phyloP scores from a whole-genome alignment of 1,140 invertebrate genomes.

The Leucophenga varia region DNA sequence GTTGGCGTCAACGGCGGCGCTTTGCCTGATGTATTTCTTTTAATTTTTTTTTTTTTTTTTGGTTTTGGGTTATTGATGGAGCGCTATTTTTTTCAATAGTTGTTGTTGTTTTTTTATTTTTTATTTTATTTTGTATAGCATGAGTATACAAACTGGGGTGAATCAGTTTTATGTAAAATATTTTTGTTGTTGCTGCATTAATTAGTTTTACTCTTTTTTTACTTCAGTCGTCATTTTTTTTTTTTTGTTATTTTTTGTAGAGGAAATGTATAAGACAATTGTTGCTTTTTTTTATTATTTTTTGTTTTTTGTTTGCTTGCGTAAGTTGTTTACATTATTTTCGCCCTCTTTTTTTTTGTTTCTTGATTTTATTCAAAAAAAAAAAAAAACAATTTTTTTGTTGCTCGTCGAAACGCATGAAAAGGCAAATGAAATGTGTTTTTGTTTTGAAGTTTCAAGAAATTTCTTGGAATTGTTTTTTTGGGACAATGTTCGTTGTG shows the following conservation, averaged over 20 bases:
- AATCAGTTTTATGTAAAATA: conserved; percentile 30
- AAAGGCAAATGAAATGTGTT: conserved; percentile 16
- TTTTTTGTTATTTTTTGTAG: conserved; percentile 10
- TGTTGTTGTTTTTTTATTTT: conserved; percentile 3
- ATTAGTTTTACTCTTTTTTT: conserved; percentile 25
- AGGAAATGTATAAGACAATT: conserved; percentile 1
- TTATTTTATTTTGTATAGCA: conserved; percentile 1
- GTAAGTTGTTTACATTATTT: conserved; percentile 44
- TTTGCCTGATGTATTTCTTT: no score
- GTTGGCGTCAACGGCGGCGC: no score
- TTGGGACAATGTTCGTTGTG: not conserved
- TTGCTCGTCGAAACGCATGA: conserved; percentile 25
- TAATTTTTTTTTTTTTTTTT: no score
- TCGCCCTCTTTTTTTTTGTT: not conserved
- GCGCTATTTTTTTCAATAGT: no score
- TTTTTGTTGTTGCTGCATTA: conserved; percentile 6
- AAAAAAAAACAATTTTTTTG: conserved; percentile 10
- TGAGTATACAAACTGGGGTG: conserved; percentile 8
- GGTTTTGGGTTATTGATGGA: no score
- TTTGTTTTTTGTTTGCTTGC: conserved; percentile 27
- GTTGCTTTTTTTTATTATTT: conserved; percentile 12
- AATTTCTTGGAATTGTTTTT: conserved; percentile 24
- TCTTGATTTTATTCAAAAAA: not conserved
- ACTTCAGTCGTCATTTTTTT: not conserved
- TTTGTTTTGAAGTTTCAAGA: conserved; percentile 30